Conservation (phyloP, 2,888 invertebrate genomes). For the Drosophila robusta region DNA sequence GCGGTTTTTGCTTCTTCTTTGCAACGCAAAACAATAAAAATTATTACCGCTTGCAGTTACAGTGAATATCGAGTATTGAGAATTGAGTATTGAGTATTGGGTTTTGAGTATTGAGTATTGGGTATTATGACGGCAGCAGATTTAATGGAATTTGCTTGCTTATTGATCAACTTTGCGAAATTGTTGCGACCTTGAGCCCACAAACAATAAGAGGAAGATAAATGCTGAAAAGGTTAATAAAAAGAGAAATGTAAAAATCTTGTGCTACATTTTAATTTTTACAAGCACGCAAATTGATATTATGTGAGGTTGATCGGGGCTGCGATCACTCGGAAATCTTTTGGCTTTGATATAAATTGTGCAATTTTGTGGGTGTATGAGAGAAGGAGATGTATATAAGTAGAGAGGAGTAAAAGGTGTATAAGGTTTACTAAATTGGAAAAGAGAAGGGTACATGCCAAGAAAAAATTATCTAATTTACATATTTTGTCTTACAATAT, state of each 20-base stretch:
- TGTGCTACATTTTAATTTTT: slow-evolving; percentile 3
- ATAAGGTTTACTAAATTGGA: too few relatives aligned
- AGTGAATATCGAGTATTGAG: slow-evolving; percentile 5
- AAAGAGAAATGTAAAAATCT: slow-evolving; percentile 7
- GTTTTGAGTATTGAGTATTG: slow-evolving; percentile 14
- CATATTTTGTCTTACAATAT: too few relatives aligned
- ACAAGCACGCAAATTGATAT: slow-evolving; percentile 11
- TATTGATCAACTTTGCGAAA: slow-evolving; percentile 34
- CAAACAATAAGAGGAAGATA: slow-evolving; percentile 1
- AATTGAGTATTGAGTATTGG: slow-evolving; percentile 20
- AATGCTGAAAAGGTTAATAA: slow-evolving; percentile 2
- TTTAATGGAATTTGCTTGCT: slow-evolving; percentile 21
- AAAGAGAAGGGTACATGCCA: too few relatives aligned
- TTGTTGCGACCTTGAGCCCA: slow-evolving; percentile 27
- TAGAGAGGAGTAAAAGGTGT: too few relatives aligned
- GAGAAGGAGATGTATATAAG: too few relatives aligned
- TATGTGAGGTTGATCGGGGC: slow-evolving; percentile 7
- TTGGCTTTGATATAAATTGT: too few relatives aligned
- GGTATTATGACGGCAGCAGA: slow-evolving; percentile 27
- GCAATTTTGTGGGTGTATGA: too few relatives aligned
- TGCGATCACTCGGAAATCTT: not conserved
- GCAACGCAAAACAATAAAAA: slow-evolving; percentile 41
- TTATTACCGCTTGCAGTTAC: slow-evolving; percentile 26
- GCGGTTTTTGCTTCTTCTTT: slow-evolving; percentile 32
- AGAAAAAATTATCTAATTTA: too few relatives aligned